Evolutionary conservation across 2,888 invertebrate genomes (phyloP), one percentile per base, ranked within the genome.

Genomic region (Meliscaeva auricollis): DNA sequence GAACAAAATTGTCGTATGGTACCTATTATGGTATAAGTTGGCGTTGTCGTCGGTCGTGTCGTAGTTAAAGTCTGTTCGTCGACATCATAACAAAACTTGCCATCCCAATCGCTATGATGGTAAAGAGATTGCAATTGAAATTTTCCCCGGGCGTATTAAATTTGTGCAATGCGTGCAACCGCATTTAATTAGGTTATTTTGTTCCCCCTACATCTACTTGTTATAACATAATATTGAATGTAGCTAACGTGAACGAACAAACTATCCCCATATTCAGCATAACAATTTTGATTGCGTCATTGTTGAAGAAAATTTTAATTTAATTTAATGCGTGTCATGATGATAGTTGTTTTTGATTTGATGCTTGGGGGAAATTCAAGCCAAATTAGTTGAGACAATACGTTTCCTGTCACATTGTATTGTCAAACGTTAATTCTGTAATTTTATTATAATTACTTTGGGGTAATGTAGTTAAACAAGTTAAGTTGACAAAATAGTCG

Each of bases 91-190:
- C 69, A 38, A 70, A 44, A 56, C 3, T 3, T 72, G 75, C 20
- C n/a, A n/a, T n/a, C n/a, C n/a, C n/a, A n/a, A n/a, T n/a, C n/a
- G n/a, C n/a, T n/a, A n/a, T n/a, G n/a, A n/a, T n/a, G n/a, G n/a
- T 35, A 20, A 79, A 70, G 64, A 60, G 70, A 72, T 58, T 76
- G 79, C 84, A 80, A 84, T 84, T 66, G 72, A 76, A 78, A 74
- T 56, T 72, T 80, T 79, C 70, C 52, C 66, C 58, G 75, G 41
- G 41, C 68, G 54, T 54, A 70, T 84, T 80, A 80, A n/a, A 80
- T 79, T 80, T 80, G 72, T 80, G 70, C 75, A 75, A 60, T 76
- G 80, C 80, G 68, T 79, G 70, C 54, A 72, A 76, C 80, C 75
- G 68, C 84, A 72, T 75, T 68, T 60, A 70, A 75, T 62, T 70